These are phyloP conservation scores for Euzophera pinguis DNA, from an alignment of 2,888 invertebrate species.

Conservation along the genomic window DNA sequence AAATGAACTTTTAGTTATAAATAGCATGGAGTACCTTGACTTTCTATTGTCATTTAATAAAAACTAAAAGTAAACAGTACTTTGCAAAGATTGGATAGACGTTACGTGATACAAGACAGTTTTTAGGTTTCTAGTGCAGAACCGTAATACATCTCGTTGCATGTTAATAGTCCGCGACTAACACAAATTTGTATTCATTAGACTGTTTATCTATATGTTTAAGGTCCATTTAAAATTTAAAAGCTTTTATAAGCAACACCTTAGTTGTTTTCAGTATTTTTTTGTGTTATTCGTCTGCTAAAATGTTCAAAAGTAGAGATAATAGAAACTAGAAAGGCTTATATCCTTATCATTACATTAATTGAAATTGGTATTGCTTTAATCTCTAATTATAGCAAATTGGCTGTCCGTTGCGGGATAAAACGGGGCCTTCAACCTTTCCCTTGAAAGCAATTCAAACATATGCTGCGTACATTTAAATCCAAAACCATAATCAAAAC, in stretches of 20 bases:
- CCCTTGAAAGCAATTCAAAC: slow-evolving; percentile 9
- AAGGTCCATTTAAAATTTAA: slow-evolving; percentile 1
- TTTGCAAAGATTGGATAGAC: neutral
- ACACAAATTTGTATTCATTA: neutral
- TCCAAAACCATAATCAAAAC: slow-evolving; percentile 39
- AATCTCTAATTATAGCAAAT: neutral
- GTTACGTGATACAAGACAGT: neutral
- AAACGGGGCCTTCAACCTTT: slow-evolving; percentile 5
- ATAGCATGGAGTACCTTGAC: neutral
- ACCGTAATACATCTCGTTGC: neutral
- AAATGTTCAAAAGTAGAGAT: too few species aligned
- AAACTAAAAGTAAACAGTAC: neutral
- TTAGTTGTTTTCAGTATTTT: neutral
- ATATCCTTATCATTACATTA: too few species aligned
- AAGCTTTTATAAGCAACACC: neutral
- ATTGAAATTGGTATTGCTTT: too few species aligned
- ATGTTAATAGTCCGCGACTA: slow-evolving; percentile 13
- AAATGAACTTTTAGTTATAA: neutral
- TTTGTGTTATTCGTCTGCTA: neutral
- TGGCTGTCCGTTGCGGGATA: neutral
- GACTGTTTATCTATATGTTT: neutral
- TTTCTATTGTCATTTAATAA: neutral
- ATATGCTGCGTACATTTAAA: slow-evolving; percentile 15
- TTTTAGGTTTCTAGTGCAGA: neutral
- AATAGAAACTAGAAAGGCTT: too few species aligned